These are phyloP conservation scores for Globicephala melas DNA, from an alignment of 2,113 vertebrate genomes.

Conservation along the genomic window DNA sequence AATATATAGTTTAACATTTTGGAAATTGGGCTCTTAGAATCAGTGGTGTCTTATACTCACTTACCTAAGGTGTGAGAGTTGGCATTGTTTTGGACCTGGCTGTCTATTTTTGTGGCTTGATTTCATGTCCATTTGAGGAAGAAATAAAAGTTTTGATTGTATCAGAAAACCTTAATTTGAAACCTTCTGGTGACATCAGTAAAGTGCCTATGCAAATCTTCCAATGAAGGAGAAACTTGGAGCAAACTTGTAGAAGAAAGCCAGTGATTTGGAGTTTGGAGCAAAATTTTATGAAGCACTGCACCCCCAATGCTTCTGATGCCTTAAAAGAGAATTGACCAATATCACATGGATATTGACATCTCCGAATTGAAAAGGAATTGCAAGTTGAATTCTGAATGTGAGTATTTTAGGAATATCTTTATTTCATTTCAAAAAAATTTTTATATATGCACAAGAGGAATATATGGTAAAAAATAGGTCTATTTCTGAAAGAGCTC, in stretches of 20 bases:
- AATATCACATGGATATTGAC: background rate
- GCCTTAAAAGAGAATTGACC: background rate
- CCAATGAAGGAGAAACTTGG: background rate
- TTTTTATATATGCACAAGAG: background rate
- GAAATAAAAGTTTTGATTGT: background rate
- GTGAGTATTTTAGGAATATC: background rate
- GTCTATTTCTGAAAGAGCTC: background rate
- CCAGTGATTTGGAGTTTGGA: background rate
- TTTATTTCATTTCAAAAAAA: background rate
- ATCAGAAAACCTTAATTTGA: background rate
- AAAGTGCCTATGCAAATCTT: background rate
- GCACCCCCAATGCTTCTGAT: background rate
- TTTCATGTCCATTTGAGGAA: background rate
- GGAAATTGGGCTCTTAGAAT: background rate
- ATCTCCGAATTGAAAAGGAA: background rate
- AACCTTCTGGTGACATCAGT: background rate
- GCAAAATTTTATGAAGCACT: background rate
- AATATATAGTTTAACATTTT: background rate
- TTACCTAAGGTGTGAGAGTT: background rate
- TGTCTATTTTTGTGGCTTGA: background rate
- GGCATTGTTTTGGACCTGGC: background rate
- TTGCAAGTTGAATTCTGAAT: background rate
- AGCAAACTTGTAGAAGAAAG: background rate
- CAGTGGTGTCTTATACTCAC: background rate
- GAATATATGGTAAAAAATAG: background rate